Base-by-base conservation (phyloP, 1,140 invertebrate species). In the Heliconius hermathena region DNA sequence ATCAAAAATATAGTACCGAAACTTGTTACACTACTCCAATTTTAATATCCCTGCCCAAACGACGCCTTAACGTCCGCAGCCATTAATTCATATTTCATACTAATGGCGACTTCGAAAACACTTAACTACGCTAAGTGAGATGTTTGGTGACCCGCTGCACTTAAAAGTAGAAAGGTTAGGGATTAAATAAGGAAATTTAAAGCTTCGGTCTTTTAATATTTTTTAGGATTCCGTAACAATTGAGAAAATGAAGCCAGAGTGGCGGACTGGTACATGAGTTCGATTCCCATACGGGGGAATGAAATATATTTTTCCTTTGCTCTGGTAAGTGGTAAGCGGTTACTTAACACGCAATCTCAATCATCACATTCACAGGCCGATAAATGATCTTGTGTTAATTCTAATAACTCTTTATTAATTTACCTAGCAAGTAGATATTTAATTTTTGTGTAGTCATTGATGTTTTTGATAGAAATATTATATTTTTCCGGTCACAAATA, bases 41-140 rank as follows among this genome's bases (percentile, higher is more conserved):
- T 66, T 66, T 16, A n/a, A 66, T 29, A 66, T 66, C 60, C 4
- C 26, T 66, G 60, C 38, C 36, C 33, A 38, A 71, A 26, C 36
- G 9, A 72, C 71, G 36, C 71, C 29, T 16, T 72, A 38, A 72
- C 18, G 85, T 85, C 78, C 73, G 81, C 81, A 81, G 84, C 86
- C 88, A 91, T 91, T 93, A 93, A 93, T 93, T 90, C 89, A 94
- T 94, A 92, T 93, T 94, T 94, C 85, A 94, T 86, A 88, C 89
- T 93, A 90, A 93, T 91, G 88, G 89, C 86, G 87, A 93, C 90
- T 93, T 91, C 85, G 83, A 89, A 90, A 93, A 91, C 89, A 90
- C 87, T 94, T 91, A 90, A 89, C 86, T 86, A 22, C 78, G 73
- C 88, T 90, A 89, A 94, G 86, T 90, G 88, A 89, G 83, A 87